Evolutionary conservation across 2,113 vertebrate genomes (phyloP), one percentile per base, ranked within the genome.

Genomic region (Pterocles orientalis): DNA sequence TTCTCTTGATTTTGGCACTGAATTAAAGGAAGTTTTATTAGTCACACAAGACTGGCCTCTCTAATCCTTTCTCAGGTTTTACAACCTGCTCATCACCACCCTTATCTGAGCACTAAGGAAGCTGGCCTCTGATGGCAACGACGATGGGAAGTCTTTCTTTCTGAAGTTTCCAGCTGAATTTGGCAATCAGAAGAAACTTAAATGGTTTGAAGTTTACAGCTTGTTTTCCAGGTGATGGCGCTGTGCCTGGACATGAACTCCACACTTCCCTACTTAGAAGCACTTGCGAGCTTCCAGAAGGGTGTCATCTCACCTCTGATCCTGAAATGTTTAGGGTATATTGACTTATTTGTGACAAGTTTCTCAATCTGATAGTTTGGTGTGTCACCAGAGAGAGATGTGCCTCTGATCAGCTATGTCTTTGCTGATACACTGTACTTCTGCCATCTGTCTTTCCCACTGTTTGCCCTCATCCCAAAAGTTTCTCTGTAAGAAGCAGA

Each of bases 41-140:
- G 64, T 76, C 72, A 68, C 0, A 2, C 48, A 75, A 84, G 60
- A 36, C n/a, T 78, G 80, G 29, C 31, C 51, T 87, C 56, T 64
- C 56, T 78, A 72, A 89, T 47, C 29, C 41, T 84, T 57, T 41
- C 69, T 92, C 53, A 75, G 69, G 12, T 96, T 92, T 83, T 90
- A 39, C 56, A 79, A 33, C 19, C 21, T 45, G 45, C 26, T 93
- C 80, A 68, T 88, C 72, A 61, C 45, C 56, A 68, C n/a, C 13
- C 7, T 60, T 34, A 21, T 88, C 20, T 68, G n/a, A 82, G 39
- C 29, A 18, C 16, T 73, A 34, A 78, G 70, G 84, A 76, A 58
- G 23, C 11, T 73, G 56, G 14, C 82, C 29, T 86, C 36, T 90
- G 87, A 76, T 82, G 78, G 43, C 29, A 76, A 51, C 13, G 21